Base-by-base conservation (phyloP, 2,113 vertebrate genomes). In the Lasiurus borealis region DNA sequence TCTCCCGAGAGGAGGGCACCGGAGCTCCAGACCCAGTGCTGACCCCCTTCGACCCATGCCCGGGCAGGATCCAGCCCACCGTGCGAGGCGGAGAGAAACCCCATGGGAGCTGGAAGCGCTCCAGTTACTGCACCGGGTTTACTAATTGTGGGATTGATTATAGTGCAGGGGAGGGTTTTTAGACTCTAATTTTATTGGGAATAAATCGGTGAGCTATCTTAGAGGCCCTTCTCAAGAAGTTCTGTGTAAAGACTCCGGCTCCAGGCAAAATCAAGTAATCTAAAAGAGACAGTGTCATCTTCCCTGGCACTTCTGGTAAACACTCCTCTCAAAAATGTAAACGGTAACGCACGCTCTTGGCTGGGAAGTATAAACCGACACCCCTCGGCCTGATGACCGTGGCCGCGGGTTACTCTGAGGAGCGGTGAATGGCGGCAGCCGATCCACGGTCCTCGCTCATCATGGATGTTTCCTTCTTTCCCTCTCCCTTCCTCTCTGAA, bases 141-240 rank as follows among this genome's bases (percentile, higher is more conserved):
- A 92, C 52, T 88, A 29, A 93, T 88, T 95, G 85, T 40, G 18
- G 54, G 69, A 87, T 85, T 90, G 1, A 72, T 73, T 88, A 27
- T 6, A 88, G 18, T 64, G 90, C 88, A 52, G 46, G 48, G 19
- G 19, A 95, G 31, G 85, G 69, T 54, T 69, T 89, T 52, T 92
- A 46, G 72, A 54, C 40, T 89, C 34, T 76, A 71, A 80, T 96
- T 95, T 94, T 78, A 93, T 36, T 83, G 91, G 36, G 93, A 91
- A 80, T 54, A 36, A 93, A 90, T 31, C 31, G 52, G 34, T 12
- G 44, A 77, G 31, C 54, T 95, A 72, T 88, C 59, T 62, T 78
- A 69, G 34, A 86, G 21, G 59, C 40, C 29, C 21, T 86, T 36
- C 25, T 89, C 9, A 66, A 72, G 69, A 81, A 59, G 9, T 25